Evolutionary conservation across 2,888 invertebrate species (phyloP).

Genomic region (Molanna angustata): DNA sequence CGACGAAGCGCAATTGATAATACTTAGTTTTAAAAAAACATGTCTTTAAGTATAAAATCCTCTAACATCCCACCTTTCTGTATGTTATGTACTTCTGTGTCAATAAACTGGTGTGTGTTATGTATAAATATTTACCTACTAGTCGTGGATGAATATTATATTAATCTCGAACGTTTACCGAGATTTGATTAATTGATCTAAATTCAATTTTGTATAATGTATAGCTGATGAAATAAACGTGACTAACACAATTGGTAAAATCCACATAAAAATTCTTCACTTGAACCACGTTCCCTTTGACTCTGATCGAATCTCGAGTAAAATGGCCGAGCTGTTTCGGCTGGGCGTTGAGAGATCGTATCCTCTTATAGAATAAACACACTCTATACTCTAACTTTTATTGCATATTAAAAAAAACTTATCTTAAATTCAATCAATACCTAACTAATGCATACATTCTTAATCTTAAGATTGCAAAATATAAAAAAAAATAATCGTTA

Average conservation of each 20-base stretch:
- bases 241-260: neutral
- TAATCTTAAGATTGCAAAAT: too few relatives aligned
- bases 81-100: too few relatives aligned
- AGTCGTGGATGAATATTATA: too few relatives aligned
- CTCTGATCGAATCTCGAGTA: constrained; percentile 13
- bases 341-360: constrained; percentile 18
- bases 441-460: constrained; percentile 27
- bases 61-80: too few relatives aligned
- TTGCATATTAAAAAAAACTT: constrained; percentile 29
- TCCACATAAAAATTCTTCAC: neutral
- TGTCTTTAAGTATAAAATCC: too few relatives aligned
- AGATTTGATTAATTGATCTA: neutral
- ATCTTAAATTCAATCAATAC: constrained; percentile 26
- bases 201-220: constrained; percentile 1
- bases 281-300: too few relatives aligned
- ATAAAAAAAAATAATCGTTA: too few relatives aligned
- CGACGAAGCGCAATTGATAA: too few relatives aligned
- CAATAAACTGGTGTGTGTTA: too few relatives aligned
- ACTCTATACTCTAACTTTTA: constrained; percentile 28
- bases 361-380: constrained; percentile 28
- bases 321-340: constrained; percentile 16
- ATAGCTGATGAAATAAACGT: too few relatives aligned
- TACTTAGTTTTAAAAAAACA: too few relatives aligned
- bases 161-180: neutral
- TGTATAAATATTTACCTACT: too few relatives aligned